phyloP scores from a whole-genome alignment of 2,888 invertebrate species.

The Synanthedon tipuliformis region DNA sequence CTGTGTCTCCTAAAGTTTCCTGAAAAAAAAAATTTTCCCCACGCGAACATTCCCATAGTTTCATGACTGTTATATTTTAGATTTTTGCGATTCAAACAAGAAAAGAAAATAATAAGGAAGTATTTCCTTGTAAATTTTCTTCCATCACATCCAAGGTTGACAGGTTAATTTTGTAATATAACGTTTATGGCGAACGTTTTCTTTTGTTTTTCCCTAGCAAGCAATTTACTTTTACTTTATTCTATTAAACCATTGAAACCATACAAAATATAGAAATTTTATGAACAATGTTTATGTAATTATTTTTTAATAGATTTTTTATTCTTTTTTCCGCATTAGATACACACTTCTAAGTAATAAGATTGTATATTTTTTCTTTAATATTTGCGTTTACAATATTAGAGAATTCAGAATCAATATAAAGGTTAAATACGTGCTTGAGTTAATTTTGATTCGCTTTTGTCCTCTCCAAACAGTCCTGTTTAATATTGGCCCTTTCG shows the following conservation, averaged over 20 bases:
- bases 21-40: too few species aligned
- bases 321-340: too few species aligned
- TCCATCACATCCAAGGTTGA: background rate
- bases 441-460: background rate
- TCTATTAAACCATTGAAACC: background rate
- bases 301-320: too few species aligned
- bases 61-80: too few species aligned
- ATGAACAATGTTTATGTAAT: background rate
- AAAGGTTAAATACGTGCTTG: too few species aligned
- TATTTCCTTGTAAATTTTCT: background rate
- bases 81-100: background rate
- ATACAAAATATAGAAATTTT: background rate
- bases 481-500: background rate
- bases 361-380: too few species aligned
- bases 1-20: too few species aligned
- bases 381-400: too few species aligned
- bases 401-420: too few species aligned
- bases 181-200: too few species aligned
- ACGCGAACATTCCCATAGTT: too few species aligned
- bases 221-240: background rate
- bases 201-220: background rate
- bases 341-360: background rate
- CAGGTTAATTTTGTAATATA: background rate
- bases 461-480: background rate
- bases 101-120: background rate